These are phyloP conservation scores for Camelus dromedarius DNA, from an alignment of 2,113 vertebrate genomes.

Conservation along the genomic window DNA sequence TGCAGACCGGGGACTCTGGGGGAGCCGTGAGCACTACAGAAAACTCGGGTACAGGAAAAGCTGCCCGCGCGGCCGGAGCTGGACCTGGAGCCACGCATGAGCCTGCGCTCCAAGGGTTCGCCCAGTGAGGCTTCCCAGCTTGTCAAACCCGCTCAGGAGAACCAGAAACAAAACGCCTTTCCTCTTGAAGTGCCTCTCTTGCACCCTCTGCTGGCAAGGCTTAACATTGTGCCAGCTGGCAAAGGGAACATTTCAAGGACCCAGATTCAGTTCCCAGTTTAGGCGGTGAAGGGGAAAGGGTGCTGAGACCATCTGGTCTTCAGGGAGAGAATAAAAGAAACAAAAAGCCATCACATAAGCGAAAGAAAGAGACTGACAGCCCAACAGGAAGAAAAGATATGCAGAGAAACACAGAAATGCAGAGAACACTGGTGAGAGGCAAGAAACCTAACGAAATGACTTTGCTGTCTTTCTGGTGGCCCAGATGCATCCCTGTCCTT, in stretches of 20 bases:
- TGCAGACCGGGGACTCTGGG: not conserved
- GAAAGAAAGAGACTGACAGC: not conserved
- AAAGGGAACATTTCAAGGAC: not conserved
- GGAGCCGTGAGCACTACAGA: not conserved
- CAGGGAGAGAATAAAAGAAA: not conserved
- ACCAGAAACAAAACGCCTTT: not conserved
- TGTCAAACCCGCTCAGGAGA: no score
- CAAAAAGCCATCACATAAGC: not conserved
- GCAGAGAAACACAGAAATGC: not conserved
- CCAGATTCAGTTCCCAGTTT: not conserved
- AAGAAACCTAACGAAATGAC: not conserved
- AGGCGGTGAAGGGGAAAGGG: not conserved
- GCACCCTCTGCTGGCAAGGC: not conserved
- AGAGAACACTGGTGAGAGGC: not conserved
- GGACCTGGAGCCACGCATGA: not conserved
- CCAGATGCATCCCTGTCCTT: not conserved
- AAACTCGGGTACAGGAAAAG: not conserved
- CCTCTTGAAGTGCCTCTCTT: not conserved
- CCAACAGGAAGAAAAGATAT: not conserved
- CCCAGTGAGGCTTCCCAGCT: not conserved
- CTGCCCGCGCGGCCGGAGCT: accelerated
- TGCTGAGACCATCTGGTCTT: not conserved
- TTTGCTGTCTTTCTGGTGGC: no score
- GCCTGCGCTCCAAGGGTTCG: not conserved
- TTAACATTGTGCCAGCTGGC: not conserved